A percentile compares a stretch with the other conserved stretches of the same genome.
These are phyloP conservation scores for Acanthornis magna DNA, from an alignment of 2,797 vertebrate species.

Conservation along the genomic window DNA sequence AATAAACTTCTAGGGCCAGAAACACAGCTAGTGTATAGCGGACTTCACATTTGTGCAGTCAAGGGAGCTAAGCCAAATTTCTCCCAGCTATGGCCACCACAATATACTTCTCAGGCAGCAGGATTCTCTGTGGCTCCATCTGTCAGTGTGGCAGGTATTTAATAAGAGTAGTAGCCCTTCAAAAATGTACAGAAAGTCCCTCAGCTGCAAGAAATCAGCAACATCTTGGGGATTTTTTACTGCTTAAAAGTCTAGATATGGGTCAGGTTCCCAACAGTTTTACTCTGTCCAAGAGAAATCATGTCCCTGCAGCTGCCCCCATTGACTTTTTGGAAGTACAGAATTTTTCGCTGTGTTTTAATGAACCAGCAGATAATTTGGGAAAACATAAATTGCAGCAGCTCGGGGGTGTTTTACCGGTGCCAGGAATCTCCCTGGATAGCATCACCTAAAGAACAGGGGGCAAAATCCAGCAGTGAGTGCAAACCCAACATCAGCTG, in stretches of 20 bases:
- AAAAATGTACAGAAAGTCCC: neutral
- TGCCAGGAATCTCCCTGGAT: neutral
- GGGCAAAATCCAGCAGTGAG: neutral
- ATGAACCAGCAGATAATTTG: neutral
- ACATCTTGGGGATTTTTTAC: neutral
- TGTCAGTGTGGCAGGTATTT: neutral
- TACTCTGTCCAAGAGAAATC: neutral
- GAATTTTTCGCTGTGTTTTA: slow-evolving; percentile 5
- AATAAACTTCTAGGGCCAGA: neutral
- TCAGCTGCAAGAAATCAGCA: neutral
- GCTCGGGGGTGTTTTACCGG: neutral
- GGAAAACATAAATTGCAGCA: neutral
- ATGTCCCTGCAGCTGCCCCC: neutral
- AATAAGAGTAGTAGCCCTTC: neutral
- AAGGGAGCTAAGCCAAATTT: neutral
- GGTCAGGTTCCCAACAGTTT: neutral
- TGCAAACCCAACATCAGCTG: neutral
- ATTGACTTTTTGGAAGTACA: neutral
- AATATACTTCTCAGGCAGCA: neutral
- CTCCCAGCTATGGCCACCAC: neutral
- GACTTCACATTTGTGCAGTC: neutral
- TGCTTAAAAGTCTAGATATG: neutral
- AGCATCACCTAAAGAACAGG: neutral
- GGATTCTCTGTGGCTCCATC: neutral
- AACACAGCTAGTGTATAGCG: neutral